These are phyloP conservation scores for Leptodactylus fuscus DNA, from an alignment of 2,113 vertebrate species.

Conservation along the genomic window DNA sequence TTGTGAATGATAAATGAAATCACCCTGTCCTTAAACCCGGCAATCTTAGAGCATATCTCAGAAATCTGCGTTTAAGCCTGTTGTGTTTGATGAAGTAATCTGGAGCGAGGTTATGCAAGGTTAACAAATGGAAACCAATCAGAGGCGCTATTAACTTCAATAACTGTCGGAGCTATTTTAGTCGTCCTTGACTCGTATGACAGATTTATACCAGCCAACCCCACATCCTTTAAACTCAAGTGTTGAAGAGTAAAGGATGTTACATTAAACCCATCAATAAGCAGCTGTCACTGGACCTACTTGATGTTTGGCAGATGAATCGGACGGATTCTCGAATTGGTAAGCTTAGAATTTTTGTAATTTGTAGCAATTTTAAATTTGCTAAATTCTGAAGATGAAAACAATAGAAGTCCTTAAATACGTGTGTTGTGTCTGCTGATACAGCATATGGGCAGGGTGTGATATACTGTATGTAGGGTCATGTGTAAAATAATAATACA, in stretches of 20 bases:
- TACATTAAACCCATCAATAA: slow-evolving; percentile 32
- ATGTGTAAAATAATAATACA: too few relatives aligned
- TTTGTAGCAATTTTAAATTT: not conserved
- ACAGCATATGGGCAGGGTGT: too few relatives aligned
- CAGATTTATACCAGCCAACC: slow-evolving; percentile 27
- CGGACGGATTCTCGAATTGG: too few relatives aligned
- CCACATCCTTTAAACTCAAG: slow-evolving; percentile 41
- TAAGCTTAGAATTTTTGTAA: not conserved
- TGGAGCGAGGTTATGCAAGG: slow-evolving; percentile 40
- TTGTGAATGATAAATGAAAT: slow-evolving; percentile 34
- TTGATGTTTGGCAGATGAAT: not conserved
- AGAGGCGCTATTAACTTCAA: slow-evolving; percentile 33
- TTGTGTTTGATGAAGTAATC: slow-evolving; percentile 35
- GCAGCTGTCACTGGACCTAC: slow-evolving; percentile 4
- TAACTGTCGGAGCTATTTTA: slow-evolving; percentile 36
- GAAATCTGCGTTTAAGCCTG: slow-evolving; percentile 19
- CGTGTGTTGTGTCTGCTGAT: too few relatives aligned
- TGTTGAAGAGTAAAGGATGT: not conserved
- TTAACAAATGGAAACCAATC: slow-evolving; percentile 52
- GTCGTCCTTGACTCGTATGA: slow-evolving; percentile 41
- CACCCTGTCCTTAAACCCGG: not conserved
- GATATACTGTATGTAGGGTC: too few relatives aligned
- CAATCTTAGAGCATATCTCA: not conserved
- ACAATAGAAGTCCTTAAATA: too few relatives aligned
- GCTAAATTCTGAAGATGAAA: too few relatives aligned